These are phyloP conservation scores for Cyclophora albipunctata DNA, from an alignment of 2,888 invertebrate genomes.

Conservation along the genomic window DNA sequence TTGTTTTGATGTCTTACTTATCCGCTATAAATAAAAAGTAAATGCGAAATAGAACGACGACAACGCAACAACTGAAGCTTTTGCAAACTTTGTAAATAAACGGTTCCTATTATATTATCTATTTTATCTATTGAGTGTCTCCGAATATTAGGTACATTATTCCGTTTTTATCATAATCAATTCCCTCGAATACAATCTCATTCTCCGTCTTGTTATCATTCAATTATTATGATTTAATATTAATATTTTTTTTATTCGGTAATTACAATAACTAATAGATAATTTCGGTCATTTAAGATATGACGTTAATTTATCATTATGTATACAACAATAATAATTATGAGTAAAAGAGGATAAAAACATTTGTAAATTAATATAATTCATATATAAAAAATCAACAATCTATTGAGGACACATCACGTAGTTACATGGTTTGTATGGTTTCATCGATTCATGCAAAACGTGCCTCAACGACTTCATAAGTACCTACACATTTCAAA, in stretches of 20 bases:
- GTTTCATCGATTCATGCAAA: constrained; percentile 29
- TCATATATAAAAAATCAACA: constrained; percentile 48
- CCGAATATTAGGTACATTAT: too few relatives aligned
- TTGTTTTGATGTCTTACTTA: too few relatives aligned
- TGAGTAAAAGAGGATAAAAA: constrained; percentile 52
- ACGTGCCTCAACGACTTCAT: too few relatives aligned
- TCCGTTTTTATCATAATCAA: constrained; percentile 43
- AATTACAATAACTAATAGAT: constrained; percentile 38
- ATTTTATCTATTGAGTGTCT: constrained; percentile 13
- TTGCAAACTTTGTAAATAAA: constrained; percentile 1
- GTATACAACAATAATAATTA: constrained; percentile 45
- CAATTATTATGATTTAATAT: constrained; percentile 18
- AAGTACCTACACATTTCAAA: constrained; percentile 61
- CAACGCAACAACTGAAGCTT: constrained; percentile 1
- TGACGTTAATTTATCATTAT: constrained; percentile 44
- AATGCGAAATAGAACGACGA: constrained; percentile 14
- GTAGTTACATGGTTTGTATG: constrained; percentile 38
- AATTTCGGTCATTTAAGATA: constrained; percentile 55
- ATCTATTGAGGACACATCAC: constrained; percentile 60
- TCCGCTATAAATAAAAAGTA: constrained; percentile 39
- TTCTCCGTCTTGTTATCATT: constrained; percentile 24
- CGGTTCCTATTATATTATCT: constrained; percentile 7
- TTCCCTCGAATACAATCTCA: constrained; percentile 54
- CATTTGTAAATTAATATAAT: constrained; percentile 49
- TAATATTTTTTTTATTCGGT: constrained; percentile 30